Evolutionary conservation across 2,888 invertebrate genomes (phyloP).

Genomic region (Antheraea assamensis): DNA sequence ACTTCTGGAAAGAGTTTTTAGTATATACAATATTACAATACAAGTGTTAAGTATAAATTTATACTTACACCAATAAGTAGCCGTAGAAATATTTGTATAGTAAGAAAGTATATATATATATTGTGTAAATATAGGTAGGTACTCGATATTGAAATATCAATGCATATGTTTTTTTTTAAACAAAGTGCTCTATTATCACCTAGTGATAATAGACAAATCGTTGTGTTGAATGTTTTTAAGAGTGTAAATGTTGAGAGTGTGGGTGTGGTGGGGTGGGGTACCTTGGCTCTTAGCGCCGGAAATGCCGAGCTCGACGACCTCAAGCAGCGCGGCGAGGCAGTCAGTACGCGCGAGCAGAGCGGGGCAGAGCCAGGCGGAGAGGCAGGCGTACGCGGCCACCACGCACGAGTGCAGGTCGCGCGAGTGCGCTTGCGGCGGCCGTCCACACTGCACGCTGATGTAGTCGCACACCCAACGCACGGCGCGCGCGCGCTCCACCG

Average conservation of each 20-base stretch:
- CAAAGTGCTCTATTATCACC: too few relatives aligned
- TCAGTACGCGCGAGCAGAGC: constrained; percentile 95
- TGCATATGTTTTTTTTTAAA: too few relatives aligned
- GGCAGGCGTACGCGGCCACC: constrained; percentile 95
- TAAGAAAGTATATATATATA: too few relatives aligned
- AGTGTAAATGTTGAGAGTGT: background rate
- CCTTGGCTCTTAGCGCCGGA: constrained; percentile 95
- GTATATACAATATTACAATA: too few relatives aligned
- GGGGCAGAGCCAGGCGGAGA: constrained; percentile 96
- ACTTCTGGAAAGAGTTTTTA: too few relatives aligned
- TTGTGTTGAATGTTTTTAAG: background rate
- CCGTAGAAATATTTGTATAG: too few relatives aligned
- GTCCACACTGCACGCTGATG: constrained; percentile 96
- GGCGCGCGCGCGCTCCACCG: constrained; percentile 93
- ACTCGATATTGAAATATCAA: too few relatives aligned
- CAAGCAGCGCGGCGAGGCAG: constrained; percentile 95
- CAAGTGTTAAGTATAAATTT: too few relatives aligned
- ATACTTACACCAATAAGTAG: too few relatives aligned
- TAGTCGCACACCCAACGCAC: constrained; percentile 99
- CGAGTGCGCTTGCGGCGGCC: constrained; percentile 96
- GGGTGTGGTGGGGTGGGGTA: constrained; percentile 17
- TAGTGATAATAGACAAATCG: too few relatives aligned
- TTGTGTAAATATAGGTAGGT: too few relatives aligned
- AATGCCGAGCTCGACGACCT: constrained; percentile 98
- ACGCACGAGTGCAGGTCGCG: constrained; percentile 97